Evolutionary conservation across 2,797 vertebrate species (phyloP).

Genomic region (Gila robusta): DNA sequence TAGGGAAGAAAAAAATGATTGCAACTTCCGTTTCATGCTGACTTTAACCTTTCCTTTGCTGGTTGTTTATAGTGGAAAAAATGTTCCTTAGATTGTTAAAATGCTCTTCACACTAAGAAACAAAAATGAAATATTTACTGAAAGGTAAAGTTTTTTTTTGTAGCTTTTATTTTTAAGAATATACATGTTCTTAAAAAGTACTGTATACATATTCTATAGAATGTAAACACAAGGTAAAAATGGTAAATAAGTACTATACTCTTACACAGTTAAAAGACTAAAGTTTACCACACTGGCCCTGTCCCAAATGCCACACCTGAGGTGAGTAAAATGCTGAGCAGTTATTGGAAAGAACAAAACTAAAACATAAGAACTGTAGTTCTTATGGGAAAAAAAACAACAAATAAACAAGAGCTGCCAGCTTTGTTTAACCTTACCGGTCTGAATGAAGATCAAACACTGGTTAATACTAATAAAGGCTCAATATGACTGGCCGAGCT

Average conservation of each 20-base stretch:
- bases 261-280: neutral
- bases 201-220: neutral
- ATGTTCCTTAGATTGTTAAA: neutral
- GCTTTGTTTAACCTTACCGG: constrained; percentile 25
- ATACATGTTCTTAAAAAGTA: too few relatives aligned
- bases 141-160: neutral
- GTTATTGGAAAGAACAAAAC: neutral
- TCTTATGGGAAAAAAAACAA: neutral
- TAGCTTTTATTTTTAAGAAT: neutral
- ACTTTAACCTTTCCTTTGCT: neutral
- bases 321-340: neutral
- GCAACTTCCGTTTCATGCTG: neutral
- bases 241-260: neutral
- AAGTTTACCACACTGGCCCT: neutral
- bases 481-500: constrained; percentile 9
- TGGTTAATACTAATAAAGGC: constrained; percentile 21
- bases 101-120: neutral
- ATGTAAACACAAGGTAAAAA: neutral
- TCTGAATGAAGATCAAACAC: constrained; percentile 39
- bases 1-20: neutral
- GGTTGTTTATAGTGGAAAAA: neutral
- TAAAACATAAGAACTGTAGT: neutral
- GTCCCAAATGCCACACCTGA: neutral
- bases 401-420: neutral
- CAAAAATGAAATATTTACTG: neutral